Evolutionary conservation across 2,888 invertebrate species (phyloP).

Genomic region (Erebia palarica): DNA sequence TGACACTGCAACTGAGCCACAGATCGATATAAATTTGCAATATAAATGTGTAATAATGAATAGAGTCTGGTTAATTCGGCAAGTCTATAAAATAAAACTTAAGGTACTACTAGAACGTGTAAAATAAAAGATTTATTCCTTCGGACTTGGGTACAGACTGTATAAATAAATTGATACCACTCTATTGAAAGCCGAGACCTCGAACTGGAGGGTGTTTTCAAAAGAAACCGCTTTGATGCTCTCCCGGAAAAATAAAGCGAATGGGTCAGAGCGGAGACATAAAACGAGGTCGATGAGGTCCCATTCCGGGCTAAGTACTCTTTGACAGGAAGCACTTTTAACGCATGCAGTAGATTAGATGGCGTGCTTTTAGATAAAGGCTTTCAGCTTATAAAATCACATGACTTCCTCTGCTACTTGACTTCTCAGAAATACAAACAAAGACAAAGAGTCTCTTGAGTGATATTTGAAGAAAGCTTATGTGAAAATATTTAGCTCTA

Average conservation of each 20-base stretch:
- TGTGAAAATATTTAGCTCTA: not conserved
- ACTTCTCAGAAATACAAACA: not conserved
- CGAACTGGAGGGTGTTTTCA: slow-evolving; percentile 56
- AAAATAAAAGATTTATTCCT: slow-evolving; percentile 68
- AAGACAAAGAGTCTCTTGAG: not conserved
- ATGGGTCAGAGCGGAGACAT: slow-evolving; percentile 49
- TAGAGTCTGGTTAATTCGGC: not conserved
- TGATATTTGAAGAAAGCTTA: not conserved
- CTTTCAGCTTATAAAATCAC: slow-evolving; percentile 7
- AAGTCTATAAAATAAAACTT: too few species aligned
- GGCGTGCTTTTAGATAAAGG: slow-evolving; percentile 22
- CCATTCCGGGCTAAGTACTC: slow-evolving; percentile 40
- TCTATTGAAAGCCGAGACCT: slow-evolving; percentile 65
- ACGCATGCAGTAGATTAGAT: slow-evolving; percentile 34
- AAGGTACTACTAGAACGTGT: slow-evolving; percentile 43
- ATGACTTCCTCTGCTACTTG: not conserved
- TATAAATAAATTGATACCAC: slow-evolving; percentile 70
- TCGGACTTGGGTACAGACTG: slow-evolving; percentile 41
- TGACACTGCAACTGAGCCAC: too few species aligned
- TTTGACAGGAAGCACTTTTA: slow-evolving; percentile 40
- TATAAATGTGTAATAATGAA: too few species aligned
- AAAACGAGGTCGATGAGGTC: slow-evolving; percentile 41
- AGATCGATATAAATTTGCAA: too few species aligned
- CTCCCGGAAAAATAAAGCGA: slow-evolving; percentile 50
- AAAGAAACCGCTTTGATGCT: slow-evolving; percentile 63